phyloP scores from a whole-genome alignment of 1,140 invertebrate species.

The Ruditapes philippinarum region DNA sequence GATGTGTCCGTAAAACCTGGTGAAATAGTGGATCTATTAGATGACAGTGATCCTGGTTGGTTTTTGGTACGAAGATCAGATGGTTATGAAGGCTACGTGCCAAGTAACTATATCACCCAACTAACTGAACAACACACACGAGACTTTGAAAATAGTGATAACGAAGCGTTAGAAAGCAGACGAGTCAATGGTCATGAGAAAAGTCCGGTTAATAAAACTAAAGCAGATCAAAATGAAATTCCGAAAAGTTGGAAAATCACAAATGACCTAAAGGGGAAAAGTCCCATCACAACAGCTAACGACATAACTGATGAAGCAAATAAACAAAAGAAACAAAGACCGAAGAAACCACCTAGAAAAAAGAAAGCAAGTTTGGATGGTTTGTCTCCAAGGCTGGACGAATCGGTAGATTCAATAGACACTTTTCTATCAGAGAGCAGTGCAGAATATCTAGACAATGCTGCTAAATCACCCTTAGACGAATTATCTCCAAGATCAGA shows the following conservation, averaged over 20 bases:
- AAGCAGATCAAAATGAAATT: not conserved
- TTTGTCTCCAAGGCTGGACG: not conserved
- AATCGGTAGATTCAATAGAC: conserved; percentile 22
- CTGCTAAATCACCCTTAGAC: not conserved
- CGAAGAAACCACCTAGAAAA: conserved; percentile 51
- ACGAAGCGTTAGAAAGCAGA: not conserved
- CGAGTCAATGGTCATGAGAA: not conserved
- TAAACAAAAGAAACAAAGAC: not conserved
- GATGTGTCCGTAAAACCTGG: conserved; percentile 33
- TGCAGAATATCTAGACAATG: not conserved
- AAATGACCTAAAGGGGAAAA: not conserved
- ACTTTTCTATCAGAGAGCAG: not conserved
- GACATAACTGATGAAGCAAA: not conserved
- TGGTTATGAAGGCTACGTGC: conserved; percentile 42
- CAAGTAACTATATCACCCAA: conserved; percentile 35
- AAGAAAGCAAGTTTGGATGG: not conserved
- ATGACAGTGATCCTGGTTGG: conserved; percentile 50
- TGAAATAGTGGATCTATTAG: conserved; percentile 49
- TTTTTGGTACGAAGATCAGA: conserved; percentile 44
- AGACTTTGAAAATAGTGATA: not conserved
- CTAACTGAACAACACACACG: not conserved
- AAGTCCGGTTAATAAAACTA: not conserved
- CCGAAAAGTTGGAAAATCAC: conserved; percentile 1
- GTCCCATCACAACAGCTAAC: no score
- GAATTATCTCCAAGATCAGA: not conserved